phyloP scores from a whole-genome alignment of 2,113 vertebrate genomes.

The Microtus oregoni region DNA sequence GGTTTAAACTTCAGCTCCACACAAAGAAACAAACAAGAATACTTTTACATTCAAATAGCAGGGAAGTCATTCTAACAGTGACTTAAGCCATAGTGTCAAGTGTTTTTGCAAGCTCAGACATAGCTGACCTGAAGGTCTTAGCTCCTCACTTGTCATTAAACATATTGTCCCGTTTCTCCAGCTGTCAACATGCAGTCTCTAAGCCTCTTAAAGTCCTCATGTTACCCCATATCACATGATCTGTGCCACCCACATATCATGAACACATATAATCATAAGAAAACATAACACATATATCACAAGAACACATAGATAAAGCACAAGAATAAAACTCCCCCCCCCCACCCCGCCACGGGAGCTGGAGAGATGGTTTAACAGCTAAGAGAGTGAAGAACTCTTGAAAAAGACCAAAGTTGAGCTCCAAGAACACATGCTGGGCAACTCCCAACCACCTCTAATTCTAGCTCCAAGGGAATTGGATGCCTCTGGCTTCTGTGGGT shows the following conservation, averaged over 20 bases:
- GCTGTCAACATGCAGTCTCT: background rate
- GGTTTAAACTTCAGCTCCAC: background rate
- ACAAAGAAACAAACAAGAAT: background rate
- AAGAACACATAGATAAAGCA: background rate
- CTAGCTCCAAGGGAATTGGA: background rate
- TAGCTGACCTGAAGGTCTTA: background rate
- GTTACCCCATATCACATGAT: background rate
- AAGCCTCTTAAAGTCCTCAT: conserved; percentile 4
- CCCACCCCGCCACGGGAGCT: background rate
- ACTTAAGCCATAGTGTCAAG: background rate
- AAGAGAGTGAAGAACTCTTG: background rate
- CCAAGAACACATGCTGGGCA: background rate
- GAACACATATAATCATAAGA: background rate
- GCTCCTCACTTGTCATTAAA: background rate
- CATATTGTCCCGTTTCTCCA: background rate
- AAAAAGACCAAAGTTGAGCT: background rate
- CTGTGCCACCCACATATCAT: background rate
- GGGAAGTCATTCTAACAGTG: background rate
- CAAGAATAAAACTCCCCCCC: background rate
- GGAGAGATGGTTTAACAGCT: background rate
- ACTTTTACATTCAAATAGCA: conserved; percentile 12
- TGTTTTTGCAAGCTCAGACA: conserved; percentile 49
- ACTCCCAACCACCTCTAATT: background rate
- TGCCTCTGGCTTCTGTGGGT: background rate
- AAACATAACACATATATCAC: background rate